phyloP scores from a whole-genome alignment of 2,888 invertebrate species.

The Sepiola atlantica region DNA sequence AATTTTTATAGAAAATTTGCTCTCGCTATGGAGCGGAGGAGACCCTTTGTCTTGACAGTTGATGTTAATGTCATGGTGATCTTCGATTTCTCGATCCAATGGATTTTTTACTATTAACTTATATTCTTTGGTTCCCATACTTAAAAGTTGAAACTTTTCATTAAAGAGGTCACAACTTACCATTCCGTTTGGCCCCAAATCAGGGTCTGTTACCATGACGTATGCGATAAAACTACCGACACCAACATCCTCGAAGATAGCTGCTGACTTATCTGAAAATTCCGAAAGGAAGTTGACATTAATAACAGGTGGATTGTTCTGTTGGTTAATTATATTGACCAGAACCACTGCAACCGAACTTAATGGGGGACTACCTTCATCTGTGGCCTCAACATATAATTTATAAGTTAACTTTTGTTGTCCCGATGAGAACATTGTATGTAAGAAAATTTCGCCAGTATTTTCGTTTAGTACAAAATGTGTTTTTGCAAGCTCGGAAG shows the following conservation, averaged over 20 bases:
- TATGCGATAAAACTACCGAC: constrained; percentile 39
- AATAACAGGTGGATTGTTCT: neutral
- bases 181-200: constrained; percentile 35
- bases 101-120: constrained; percentile 41
- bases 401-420: constrained; percentile 42
- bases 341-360: constrained; percentile 41
- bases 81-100: constrained; percentile 32
- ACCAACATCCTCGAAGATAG: constrained; percentile 36
- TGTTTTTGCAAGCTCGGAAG: constrained; percentile 13
- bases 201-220: constrained; percentile 36
- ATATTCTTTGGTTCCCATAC: constrained; percentile 34
- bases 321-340: constrained; percentile 43
- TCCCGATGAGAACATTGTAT: neutral
- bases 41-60: constrained; percentile 40
- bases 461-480: constrained; percentile 23
- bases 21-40: neutral
- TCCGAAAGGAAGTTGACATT: constrained; percentile 32
- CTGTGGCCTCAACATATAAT: constrained; percentile 34
- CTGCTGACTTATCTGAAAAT: neutral
- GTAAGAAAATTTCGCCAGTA: constrained; percentile 35
- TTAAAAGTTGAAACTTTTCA: constrained; percentile 40
- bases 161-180: constrained; percentile 42
- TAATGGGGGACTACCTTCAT: constrained; percentile 6
- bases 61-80: constrained; percentile 24
- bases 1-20: constrained; percentile 33